These are phyloP conservation scores for Sthenelais limicola DNA, from an alignment of 2,888 invertebrate genomes.

Conservation along the genomic window DNA sequence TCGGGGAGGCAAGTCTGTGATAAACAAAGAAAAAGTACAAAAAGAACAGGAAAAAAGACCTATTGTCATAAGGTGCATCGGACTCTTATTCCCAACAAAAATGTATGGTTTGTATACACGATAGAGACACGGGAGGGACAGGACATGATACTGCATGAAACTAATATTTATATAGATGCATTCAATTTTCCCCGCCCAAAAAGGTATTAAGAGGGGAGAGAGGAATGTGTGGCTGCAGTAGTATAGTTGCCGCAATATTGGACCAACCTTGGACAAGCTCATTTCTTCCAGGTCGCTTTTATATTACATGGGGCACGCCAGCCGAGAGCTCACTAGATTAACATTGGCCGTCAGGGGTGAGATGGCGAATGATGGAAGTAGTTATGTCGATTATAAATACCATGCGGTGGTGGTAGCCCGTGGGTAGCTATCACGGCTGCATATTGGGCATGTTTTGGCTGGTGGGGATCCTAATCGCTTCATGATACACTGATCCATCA, in stretches of 20 bases:
- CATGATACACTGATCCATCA: slow-evolving; percentile 14
- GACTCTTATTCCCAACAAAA: too few species aligned
- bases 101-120: too few species aligned
- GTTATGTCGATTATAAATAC: slow-evolving; percentile 32
- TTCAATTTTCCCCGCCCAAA: too few species aligned
- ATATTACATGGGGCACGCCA: too few species aligned
- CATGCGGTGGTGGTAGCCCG: slow-evolving; percentile 6
- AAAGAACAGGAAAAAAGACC: too few species aligned
- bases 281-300: not conserved
- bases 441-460: slow-evolving; percentile 25
- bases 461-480: slow-evolving; percentile 23
- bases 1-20: not conserved
- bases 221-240: not conserved
- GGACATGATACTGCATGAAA: too few species aligned
- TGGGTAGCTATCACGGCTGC: slow-evolving; percentile 1
- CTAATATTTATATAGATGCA: too few species aligned
- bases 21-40: too few species aligned
- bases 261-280: not conserved
- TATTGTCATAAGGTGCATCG: too few species aligned
- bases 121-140: too few species aligned
- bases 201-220: not conserved
- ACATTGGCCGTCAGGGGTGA: slow-evolving; percentile 4
- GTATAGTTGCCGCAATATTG: not conserved
- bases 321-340: too few species aligned
- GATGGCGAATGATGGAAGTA: slow-evolving; percentile 11